Evolutionary conservation across 2,113 vertebrate species (phyloP).

Genomic region (Scophthalmus maximus): DNA sequence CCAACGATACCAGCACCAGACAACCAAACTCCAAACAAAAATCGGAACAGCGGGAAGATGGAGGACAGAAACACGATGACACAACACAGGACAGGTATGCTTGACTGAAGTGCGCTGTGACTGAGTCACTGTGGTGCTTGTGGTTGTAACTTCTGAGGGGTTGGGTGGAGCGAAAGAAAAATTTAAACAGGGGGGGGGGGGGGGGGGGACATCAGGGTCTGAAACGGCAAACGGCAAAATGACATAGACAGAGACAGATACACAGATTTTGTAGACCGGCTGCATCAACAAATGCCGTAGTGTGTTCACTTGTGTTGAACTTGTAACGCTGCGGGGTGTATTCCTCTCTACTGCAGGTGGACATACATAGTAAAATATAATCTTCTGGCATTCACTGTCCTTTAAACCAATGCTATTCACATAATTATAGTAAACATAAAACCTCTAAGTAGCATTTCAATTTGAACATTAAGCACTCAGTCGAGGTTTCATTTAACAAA

Average conservation of each 20-base stretch:
- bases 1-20: slow-evolving; percentile 67
- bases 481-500: too few relatives aligned
- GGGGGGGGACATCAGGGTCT: slow-evolving; percentile 45
- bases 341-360: background rate
- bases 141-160: slow-evolving; percentile 72
- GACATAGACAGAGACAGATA: slow-evolving; percentile 74
- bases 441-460: background rate
- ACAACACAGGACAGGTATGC: slow-evolving; percentile 71
- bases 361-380: background rate
- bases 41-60: slow-evolving; percentile 66
- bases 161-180: slow-evolving; percentile 73
- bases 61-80: slow-evolving; percentile 71
- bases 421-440: background rate
- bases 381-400: background rate
- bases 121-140: slow-evolving; percentile 69
- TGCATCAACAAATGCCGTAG: slow-evolving; percentile 18
- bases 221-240: slow-evolving; percentile 73
- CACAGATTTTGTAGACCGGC: slow-evolving; percentile 61
- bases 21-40: slow-evolving; percentile 69
- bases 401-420: background rate
- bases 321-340: slow-evolving; percentile 1
- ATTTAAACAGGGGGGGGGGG: background rate
- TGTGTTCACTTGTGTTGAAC: slow-evolving; percentile 28
- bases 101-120: slow-evolving; percentile 65
- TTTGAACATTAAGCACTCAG: background rate